Evolutionary conservation across 2,113 vertebrate genomes (phyloP), one percentile per base, ranked within the genome.

Genomic region (Eolophus roseicapilla): DNA sequence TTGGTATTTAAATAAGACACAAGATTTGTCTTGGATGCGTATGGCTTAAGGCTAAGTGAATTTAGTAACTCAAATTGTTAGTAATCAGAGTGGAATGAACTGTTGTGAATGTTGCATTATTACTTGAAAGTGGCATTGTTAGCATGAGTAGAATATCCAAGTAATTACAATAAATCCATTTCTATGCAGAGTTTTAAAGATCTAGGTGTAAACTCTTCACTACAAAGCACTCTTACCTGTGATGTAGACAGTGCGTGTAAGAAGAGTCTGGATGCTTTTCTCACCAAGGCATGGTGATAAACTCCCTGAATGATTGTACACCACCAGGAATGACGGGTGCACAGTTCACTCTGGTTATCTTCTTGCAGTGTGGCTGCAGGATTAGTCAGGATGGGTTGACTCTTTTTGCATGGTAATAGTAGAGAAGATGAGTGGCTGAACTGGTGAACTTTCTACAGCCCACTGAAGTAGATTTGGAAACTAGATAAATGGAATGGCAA

Each of bases 11-110:
- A 96, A 73, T 95, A 87, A 92, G 86, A 91, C 75, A 67, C 46
- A 53, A 55, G 50, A 33, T 95, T 82, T 92, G 70, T 94, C 82
- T 95, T 87, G 49, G 79, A 63, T 95, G 78, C 52, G 19, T 50
- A 14, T 76, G 52, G 60, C 81, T 93, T 65, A 82, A 96, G 64
- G 76, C 84, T 88, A 92, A 70, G 41, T 95, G 67, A 89, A 75
- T 94, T 94, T 91, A 93, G 91, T 92, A 94, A 53, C 79, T 96
- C 50, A 89, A 41, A 90, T 84, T 67, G 69, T 81, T 95, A 92
- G 70, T 91, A 94, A 69, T 50, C 53, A 91, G 73, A 73, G 83
- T 95, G 85, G 97, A 96, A 95, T 82, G 39, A 91, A 92, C 59
- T 83, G 52, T 92, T 88, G 76, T 83, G 91, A 92, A 87, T 85